These are phyloP conservation scores for Momotus momota DNA, from an alignment of 2,797 vertebrate species.

Conservation along the genomic window DNA sequence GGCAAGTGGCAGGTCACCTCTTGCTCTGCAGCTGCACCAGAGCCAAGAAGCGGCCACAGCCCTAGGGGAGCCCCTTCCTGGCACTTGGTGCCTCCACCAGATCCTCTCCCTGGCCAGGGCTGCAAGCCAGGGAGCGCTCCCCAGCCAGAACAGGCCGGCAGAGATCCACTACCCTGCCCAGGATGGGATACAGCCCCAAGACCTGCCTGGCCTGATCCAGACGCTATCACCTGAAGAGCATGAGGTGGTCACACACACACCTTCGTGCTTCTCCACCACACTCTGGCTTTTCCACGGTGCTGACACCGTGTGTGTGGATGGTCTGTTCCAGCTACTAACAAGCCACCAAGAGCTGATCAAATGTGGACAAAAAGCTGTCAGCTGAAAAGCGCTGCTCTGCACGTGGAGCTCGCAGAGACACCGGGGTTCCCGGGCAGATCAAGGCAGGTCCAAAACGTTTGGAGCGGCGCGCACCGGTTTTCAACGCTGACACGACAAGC, in stretches of 20 bases:
- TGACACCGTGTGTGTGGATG: fast-evolving
- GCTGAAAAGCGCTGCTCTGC: background rate
- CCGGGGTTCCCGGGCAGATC: background rate
- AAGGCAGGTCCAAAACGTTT: background rate
- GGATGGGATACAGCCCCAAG: fast-evolving
- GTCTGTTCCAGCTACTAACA: background rate
- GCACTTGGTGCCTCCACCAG: fast-evolving
- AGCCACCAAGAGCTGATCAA: background rate
- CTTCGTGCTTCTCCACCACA: background rate
- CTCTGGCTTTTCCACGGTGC: background rate
- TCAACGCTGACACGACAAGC: conserved; percentile 42
- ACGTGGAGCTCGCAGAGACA: fast-evolving
- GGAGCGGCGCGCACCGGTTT: background rate
- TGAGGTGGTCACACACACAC: fast-evolving
- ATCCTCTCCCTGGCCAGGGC: background rate
- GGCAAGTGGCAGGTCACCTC: background rate
- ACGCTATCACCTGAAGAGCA: fast-evolving
- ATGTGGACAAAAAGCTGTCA: fast-evolving
- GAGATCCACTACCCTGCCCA: background rate
- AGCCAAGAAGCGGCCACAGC: background rate
- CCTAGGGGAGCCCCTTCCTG: background rate
- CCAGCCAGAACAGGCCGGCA: background rate
- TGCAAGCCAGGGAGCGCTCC: background rate
- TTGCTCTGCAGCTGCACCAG: background rate
- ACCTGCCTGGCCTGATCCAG: background rate